A percentile compares a stretch with the other conserved stretches of the same genome.
Evolutionary conservation across 2,888 invertebrate species (phyloP).

Genomic region (Campoplex capitator): DNA sequence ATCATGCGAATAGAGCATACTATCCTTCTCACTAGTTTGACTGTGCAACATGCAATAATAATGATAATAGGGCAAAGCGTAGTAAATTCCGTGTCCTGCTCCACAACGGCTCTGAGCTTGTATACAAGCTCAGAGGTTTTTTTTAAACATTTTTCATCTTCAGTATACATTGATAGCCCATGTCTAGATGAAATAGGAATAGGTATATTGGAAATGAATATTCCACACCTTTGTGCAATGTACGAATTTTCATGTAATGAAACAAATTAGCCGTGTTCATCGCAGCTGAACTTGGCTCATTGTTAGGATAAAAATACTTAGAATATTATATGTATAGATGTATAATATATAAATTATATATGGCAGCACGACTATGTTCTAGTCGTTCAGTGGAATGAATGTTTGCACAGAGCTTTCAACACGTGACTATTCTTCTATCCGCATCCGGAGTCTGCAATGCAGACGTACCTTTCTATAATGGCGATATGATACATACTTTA

Average conservation of each 20-base stretch:
- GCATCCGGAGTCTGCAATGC: constrained; percentile 66
- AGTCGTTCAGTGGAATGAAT: background rate
- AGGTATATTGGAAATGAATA: background rate
- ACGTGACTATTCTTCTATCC: constrained; percentile 62
- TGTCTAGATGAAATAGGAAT: background rate
- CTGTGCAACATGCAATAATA: constrained; percentile 27
- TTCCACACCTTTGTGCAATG: background rate
- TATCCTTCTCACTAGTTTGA: constrained; percentile 31
- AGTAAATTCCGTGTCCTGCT: constrained; percentile 1
- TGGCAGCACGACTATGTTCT: background rate
- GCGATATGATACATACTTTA: constrained; percentile 65
- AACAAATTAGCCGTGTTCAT: background rate
- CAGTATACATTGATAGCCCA: background rate
- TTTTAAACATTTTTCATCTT: background rate
- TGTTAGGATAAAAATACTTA: background rate
- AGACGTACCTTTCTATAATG: constrained; percentile 62
- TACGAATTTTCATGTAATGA: background rate
- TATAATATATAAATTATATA: background rate
- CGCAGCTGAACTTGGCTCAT: background rate
- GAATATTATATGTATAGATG: background rate
- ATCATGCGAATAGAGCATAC: constrained; percentile 41
- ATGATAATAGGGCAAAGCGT: constrained; percentile 28
- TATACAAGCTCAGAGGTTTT: background rate
- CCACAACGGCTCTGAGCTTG: background rate
- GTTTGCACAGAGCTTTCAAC: constrained; percentile 54